phyloP scores from a whole-genome alignment of 2,113 vertebrate genomes.

The Campylomormyrus tamandua region DNA sequence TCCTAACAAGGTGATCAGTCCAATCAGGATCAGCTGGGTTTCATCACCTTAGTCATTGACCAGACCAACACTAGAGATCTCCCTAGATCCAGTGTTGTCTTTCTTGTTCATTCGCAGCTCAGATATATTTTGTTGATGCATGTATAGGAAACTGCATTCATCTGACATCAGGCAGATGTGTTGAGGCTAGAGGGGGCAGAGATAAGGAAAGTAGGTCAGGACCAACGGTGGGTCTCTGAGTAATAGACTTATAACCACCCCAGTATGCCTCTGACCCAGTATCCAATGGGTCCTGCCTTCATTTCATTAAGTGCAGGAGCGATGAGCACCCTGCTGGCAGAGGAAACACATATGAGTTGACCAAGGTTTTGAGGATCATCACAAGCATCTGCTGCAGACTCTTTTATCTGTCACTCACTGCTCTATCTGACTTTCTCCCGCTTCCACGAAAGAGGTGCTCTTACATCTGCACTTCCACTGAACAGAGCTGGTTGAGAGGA shows the following conservation, averaged over 20 bases:
- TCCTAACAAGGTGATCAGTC: neutral
- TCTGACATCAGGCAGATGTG: neutral
- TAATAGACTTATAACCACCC: neutral
- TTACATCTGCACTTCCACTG: neutral
- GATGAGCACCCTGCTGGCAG: neutral
- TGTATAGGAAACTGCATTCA: neutral
- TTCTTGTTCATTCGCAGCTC: neutral
- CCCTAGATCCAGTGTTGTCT: neutral
- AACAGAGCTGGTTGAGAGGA: neutral
- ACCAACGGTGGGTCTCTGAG: neutral
- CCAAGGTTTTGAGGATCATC: neutral
- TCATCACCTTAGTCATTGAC: neutral
- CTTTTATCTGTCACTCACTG: conserved; percentile 38
- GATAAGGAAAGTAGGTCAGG: neutral
- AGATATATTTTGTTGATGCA: neutral
- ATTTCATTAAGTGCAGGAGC: neutral
- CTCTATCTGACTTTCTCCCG: conserved; percentile 40
- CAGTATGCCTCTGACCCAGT: neutral
- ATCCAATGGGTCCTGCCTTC: neutral
- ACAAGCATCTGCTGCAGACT: neutral
- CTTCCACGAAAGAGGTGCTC: neutral
- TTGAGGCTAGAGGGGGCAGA: neutral
- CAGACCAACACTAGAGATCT: neutral
- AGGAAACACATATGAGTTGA: neutral
- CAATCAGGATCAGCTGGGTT: neutral